Conservation (phyloP, 2,113 vertebrate genomes). For the Spilogale gracilis region DNA sequence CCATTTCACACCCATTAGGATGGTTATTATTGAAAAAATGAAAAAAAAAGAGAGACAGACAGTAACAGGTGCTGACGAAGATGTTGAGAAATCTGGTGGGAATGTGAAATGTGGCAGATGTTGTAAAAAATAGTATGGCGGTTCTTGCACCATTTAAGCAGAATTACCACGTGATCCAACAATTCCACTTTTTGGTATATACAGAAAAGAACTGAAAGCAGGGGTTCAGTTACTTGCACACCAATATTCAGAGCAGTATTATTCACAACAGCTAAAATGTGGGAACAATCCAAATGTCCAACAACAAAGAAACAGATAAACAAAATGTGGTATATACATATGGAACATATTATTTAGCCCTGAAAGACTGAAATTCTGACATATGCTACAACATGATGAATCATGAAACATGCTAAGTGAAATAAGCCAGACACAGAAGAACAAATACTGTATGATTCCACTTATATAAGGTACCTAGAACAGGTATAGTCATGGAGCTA, state of each 20-base stretch:
- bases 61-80: neutral
- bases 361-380: neutral
- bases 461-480: neutral
- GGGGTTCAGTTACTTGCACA: neutral
- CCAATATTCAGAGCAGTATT: neutral
- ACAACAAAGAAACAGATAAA: neutral
- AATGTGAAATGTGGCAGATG: neutral
- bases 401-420: neutral
- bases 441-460: neutral
- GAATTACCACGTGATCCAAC: neutral
- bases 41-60: neutral
- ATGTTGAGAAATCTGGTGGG: neutral
- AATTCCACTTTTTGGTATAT: neutral
- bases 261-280: neutral
- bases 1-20: neutral
- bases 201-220: neutral
- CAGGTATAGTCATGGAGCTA: neutral
- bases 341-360: neutral
- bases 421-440: neutral
- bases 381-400: neutral
- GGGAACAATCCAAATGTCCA: neutral
- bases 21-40: neutral
- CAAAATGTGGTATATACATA: neutral
- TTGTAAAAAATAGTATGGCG: neutral
- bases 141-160: neutral